Percentiles rank a stretch among this genome's conserved stretches.
These are phyloP conservation scores for Sardinella longiceps DNA, from an alignment of 2,797 vertebrate species.

Conservation along the genomic window DNA sequence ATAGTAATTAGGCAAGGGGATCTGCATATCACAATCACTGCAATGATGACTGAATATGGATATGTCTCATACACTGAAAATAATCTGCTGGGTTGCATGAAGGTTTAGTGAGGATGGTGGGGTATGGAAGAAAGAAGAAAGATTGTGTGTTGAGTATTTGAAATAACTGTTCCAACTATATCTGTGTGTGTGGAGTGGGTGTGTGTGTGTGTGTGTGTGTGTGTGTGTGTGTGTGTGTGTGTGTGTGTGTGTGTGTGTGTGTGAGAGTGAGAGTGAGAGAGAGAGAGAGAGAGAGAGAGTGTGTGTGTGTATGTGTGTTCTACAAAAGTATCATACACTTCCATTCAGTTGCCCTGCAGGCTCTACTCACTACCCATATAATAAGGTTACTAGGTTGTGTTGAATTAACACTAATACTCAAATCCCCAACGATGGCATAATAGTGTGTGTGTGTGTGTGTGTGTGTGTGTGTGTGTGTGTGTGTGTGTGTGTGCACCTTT, in stretches of 20 bases:
- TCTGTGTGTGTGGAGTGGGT: background rate
- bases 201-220: background rate
- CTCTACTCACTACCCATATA: background rate
- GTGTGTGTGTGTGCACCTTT: background rate
- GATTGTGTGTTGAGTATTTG: no score
- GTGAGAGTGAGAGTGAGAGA: background rate
- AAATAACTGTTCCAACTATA: no score
- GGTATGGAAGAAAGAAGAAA: no score
- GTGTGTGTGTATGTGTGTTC: background rate
- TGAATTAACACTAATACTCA: constrained; percentile 1
- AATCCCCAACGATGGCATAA: background rate
- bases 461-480: background rate
- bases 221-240: constrained; percentile 6
- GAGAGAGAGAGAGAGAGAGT: background rate
- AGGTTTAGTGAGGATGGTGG: background rate
- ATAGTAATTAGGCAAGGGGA: background rate
- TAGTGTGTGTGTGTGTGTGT: background rate
- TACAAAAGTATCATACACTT: background rate
- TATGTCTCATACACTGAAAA: background rate
- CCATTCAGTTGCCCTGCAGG: background rate
- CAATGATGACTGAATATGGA: background rate
- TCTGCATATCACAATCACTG: background rate
- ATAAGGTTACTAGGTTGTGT: background rate
- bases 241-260: background rate
- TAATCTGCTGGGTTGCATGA: background rate